Base-by-base conservation (phyloP, 2,113 vertebrate genomes). In the Perca fluviatilis region DNA sequence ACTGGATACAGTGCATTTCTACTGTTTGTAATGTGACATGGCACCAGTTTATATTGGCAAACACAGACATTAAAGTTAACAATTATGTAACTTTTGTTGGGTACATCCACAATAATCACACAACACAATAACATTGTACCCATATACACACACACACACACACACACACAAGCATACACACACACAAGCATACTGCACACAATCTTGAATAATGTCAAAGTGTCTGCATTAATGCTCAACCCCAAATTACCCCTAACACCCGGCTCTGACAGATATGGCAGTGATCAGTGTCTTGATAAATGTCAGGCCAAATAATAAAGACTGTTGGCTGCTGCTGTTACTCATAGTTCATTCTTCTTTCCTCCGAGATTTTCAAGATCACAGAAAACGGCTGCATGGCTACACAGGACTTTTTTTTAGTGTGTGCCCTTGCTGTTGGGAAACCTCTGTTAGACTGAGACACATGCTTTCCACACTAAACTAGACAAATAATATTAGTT, bases 281-380 rank as follows among this genome's bases (percentile, higher is more conserved):
- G 79, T 16, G 40, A 79, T 79, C 54, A 81, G 61, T 77, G 63
- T 80, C 75, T 71, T 90, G 74, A 82, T 86, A 84, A 86, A 86
- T 90, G 81, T 73, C 83, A 79, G 54, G 67, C 46, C 64, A 79
- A 56, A 73, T 68, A 74, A 75, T 50, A 65, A 64, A 77, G 75
- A 60, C 53, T 57, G 76, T 84, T 76, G 84, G 43, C 58, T 82
- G 74, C 77, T 77, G 61, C 80, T 79, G 72, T 76, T 76, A 68
- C 64, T 66, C 77, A 63, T 27, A 1, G 64, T 27, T 46, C 18
- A 66, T 62, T 53, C 56, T 78, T 77, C 27, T 71, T 77, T 46
- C 40, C 63, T 23, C 23, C n/a, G 36, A 85, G 57, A 43, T 72
- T 82, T 78, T 77, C 15, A 69, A 73, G 40, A 51, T 18, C 27